A percentile compares a stretch with the other conserved stretches of the same genome.
These are phyloP conservation scores for Tiliqua scincoides DNA, from an alignment of 2,113 vertebrate genomes.

Conservation along the genomic window DNA sequence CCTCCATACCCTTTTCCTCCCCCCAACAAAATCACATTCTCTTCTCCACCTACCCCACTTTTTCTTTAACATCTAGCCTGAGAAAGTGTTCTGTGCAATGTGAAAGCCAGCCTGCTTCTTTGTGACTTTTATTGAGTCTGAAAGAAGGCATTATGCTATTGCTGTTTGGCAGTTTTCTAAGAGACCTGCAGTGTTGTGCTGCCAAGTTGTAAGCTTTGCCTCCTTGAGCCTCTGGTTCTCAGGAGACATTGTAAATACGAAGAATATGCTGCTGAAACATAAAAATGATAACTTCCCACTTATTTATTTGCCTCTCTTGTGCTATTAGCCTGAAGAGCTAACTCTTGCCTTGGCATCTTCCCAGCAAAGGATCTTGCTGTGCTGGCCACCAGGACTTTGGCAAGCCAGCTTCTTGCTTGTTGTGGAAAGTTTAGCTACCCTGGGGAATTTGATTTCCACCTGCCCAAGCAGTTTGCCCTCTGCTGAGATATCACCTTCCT, in stretches of 20 bases:
- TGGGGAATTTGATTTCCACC: constrained; percentile 38
- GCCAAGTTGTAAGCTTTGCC: constrained; percentile 31
- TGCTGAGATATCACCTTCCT: constrained; percentile 11
- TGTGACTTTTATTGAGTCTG: not conserved
- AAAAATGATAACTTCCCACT: constrained; percentile 32
- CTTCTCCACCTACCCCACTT: not conserved
- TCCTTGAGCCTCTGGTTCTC: not conserved
- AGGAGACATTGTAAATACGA: constrained; percentile 15
- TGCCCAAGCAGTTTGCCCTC: constrained; percentile 11
- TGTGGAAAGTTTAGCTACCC: constrained; percentile 24
- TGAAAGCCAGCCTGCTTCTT: not conserved
- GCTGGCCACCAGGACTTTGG: constrained; percentile 32
- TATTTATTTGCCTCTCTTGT: not conserved
- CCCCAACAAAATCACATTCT: not conserved
- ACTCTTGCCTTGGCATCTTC: constrained; percentile 45
- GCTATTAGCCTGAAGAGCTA: constrained; percentile 46
- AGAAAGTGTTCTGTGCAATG: not conserved
- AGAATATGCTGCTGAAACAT: constrained; percentile 30
- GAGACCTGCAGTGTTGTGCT: constrained; percentile 13
- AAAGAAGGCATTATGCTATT: not conserved
- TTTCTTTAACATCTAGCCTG: not conserved
- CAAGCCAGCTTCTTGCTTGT: constrained; percentile 41
- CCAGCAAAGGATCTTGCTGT: constrained; percentile 34
- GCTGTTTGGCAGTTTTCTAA: not conserved
- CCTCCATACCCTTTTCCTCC: not conserved